Evolutionary conservation across 2,888 invertebrate species (phyloP), one percentile per base, ranked within the genome.

Genomic region (Pandemis heparana): DNA sequence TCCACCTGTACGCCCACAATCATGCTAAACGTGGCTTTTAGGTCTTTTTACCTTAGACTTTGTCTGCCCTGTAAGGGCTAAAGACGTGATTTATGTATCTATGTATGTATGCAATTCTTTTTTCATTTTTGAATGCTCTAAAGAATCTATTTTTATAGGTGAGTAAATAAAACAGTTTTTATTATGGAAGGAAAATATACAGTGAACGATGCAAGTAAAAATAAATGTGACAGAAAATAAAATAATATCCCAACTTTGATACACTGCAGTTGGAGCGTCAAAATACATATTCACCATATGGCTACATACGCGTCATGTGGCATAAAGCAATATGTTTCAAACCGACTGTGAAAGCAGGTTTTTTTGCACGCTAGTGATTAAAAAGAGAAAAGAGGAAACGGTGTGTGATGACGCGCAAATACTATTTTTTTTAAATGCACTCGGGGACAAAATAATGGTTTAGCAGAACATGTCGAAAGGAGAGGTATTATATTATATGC

Each of bases 321-420:
- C 71, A 81, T 82, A 79, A 79, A 84, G 78, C 75, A 77, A 75
- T 83, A 83, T 81, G 77, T 77, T 79, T 85, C 83, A 85, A 85
- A 85, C 84, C 81, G 80, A 88, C 85, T 84, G 87, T 85, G 80
- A 86, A 87, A 80, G 79, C 76, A 77, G 75, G 79, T 76, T 79
- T 79, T 79, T 79, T 77, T 75, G 70, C 75, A 73, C 76, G 75
- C 69, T 76, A 77, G 77, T 80, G 79, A 81, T 81, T 81, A 78
- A 79, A 79, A 81, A 78, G 76, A 65, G 76, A 77, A 74, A 73
- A 74, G 72, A 75, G 74, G 65, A 65, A 70, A 66, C 70, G 68
- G 59, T 56, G 79, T 69, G 81, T 78, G 76, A 83, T 81, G 82
- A 80, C 77, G 76, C 77, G 70, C 71, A 79, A 77, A 82, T 83